Conservation (phyloP, 2,113 vertebrate species). For the Misgurnus anguillicaudatus region DNA sequence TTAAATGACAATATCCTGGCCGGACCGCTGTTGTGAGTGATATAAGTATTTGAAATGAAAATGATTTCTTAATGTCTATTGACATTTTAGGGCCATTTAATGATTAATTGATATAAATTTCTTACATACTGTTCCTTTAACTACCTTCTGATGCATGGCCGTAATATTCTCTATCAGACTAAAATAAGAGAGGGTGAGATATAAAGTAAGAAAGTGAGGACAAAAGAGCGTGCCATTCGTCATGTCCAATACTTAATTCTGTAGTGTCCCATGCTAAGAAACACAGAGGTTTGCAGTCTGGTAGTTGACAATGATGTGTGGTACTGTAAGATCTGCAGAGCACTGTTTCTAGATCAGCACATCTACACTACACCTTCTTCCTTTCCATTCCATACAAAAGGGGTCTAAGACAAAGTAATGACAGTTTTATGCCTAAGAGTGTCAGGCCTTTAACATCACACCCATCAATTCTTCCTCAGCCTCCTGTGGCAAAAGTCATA, state of each 20-base stretch:
- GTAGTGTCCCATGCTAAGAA: background rate
- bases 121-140: too few species aligned
- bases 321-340: slow-evolving; percentile 7
- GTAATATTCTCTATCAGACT: background rate
- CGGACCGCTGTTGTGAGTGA: too few species aligned
- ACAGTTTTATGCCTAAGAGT: slow-evolving; percentile 30
- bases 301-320: background rate
- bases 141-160: background rate
- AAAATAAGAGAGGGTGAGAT: background rate
- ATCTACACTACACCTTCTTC: background rate
- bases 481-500: slow-evolving; percentile 33
- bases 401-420: slow-evolving; percentile 18
- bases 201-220: background rate
- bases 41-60: too few species aligned
- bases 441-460: slow-evolving; percentile 36
- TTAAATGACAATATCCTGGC: too few species aligned
- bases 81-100: too few species aligned
- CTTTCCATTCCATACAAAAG: slow-evolving; percentile 4
- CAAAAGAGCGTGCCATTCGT: slow-evolving; percentile 1
- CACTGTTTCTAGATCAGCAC: slow-evolving; percentile 16
- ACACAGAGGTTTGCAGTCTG: background rate
- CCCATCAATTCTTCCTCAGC: slow-evolving; percentile 40
- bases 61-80: too few species aligned
- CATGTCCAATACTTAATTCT: slow-evolving; percentile 1
- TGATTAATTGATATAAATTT: too few species aligned